Conservation (phyloP, 1,140 invertebrate genomes). For the Pantala flavescens region DNA sequence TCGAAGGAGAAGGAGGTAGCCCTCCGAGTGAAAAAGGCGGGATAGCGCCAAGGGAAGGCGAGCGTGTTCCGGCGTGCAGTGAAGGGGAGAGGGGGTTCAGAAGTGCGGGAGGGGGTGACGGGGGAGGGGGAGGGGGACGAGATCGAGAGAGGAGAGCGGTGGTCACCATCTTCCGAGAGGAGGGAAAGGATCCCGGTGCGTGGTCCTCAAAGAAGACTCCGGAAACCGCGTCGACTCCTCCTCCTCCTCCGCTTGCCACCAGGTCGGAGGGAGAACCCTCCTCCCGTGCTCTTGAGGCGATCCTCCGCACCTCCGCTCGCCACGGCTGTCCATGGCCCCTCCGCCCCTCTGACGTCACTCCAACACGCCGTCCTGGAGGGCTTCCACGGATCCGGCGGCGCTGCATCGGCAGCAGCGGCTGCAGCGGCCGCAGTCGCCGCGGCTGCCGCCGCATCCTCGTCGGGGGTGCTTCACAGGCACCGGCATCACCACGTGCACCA, state of each 20-base stretch:
- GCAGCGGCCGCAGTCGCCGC: background rate
- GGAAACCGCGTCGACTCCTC: background rate
- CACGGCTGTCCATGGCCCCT: background rate
- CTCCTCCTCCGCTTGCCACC: background rate
- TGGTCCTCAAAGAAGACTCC: background rate
- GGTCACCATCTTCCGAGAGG: background rate
- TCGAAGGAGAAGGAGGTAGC: background rate
- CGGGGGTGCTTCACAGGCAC: background rate
- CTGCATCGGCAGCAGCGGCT: background rate
- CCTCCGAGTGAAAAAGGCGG: background rate
- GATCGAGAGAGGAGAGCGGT: background rate
- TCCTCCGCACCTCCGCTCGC: background rate
- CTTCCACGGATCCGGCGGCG: background rate
- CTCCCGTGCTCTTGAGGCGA: background rate
- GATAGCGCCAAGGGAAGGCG: background rate
- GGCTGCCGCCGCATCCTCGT: background rate
- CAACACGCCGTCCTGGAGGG: slow-evolving; percentile 4
- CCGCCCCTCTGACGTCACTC: background rate
- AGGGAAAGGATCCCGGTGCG: background rate
- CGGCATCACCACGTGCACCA: background rate
- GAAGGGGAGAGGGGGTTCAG: background rate
- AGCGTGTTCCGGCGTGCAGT: no score
- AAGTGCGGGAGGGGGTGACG: background rate
- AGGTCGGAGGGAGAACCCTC: background rate
- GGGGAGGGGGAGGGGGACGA: background rate